Base-by-base conservation (phyloP, 1,140 invertebrate species). In the Triops longicaudatus region DNA sequence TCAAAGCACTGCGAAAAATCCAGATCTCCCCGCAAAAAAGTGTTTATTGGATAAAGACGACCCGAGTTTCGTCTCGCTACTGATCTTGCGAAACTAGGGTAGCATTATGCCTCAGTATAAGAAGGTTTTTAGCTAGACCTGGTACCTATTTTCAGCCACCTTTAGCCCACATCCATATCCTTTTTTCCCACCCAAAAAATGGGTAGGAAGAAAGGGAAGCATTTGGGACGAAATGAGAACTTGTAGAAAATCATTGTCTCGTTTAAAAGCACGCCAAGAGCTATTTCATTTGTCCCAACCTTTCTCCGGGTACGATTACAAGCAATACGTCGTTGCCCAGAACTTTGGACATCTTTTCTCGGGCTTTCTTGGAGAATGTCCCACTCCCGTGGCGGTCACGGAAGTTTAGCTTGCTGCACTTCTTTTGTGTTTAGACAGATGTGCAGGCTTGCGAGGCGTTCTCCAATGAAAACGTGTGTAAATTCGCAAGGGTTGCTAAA, bases 21-120 rank as follows among this genome's bases (percentile, higher is more conserved):
- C 50, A 22, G 50, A 17, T n/a, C 50, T 22, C 22, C 22, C 14
- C 44, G 17, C 50, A 17, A 63, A 63, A 63, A 63, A 1, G 50
- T 63, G 31, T 63, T 63, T n/a, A 63, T 63, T 37, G 31, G 50
- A 63, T 63, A 63, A 63, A 63, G 50, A 63, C 50, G n/a, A 63
- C 22, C 50, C 50, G 50, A 63, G 50, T 63, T 63, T 63, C 50
- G 50, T 9, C 43, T 63, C 50, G n/a, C 50, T n/a, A 63, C 50
- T 63, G 50, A 22, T 63, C 22, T 22, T 63, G n/a, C 50, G 3
- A 63, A 63, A 63, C n/a, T 63, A 4, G 10, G 17, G 22, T 63
- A 37, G 31, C 31, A 37, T 37, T 37, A 63, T 63, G 17, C 50
- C n/a, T 22, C 17, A 63, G 17, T 17, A 37, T 37, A 37, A 37